A percentile compares a stretch with the other conserved stretches of the same genome.
These are phyloP conservation scores for Whitmania pigra DNA, from an alignment of 1,140 invertebrate genomes.

Conservation along the genomic window DNA sequence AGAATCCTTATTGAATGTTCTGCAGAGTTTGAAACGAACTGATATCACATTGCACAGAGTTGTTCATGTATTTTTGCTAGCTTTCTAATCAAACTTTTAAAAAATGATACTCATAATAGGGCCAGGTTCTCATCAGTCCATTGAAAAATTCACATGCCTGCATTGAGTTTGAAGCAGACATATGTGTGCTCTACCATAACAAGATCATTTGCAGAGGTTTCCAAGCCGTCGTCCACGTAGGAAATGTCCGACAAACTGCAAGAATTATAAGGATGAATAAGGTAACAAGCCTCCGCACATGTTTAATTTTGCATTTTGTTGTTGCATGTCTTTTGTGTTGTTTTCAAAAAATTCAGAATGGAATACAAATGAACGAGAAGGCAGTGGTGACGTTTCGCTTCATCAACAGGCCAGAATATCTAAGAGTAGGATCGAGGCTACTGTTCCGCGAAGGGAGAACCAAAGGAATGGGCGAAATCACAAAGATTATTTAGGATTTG, in stretches of 20 bases:
- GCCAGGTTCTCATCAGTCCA: slow-evolving; percentile 42
- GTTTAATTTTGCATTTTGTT: background rate
- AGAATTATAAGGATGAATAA: slow-evolving; percentile 47
- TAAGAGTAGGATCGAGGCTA: slow-evolving; percentile 69
- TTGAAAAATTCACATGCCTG: slow-evolving; percentile 28
- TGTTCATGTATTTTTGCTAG: no score
- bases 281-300: slow-evolving; percentile 27
- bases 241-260: slow-evolving; percentile 84
- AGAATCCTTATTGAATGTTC: no score
- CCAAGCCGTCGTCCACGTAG: slow-evolving; percentile 84
- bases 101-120: slow-evolving; percentile 27
- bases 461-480: slow-evolving; percentile 67
- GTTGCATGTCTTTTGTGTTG: background rate
- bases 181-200: slow-evolving; percentile 70
- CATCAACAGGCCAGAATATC: slow-evolving; percentile 74
- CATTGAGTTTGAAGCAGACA: slow-evolving; percentile 54
- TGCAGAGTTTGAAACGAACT: no score
- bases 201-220: slow-evolving; percentile 72
- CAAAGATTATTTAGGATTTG: slow-evolving; percentile 31
- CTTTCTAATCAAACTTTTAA: no score
- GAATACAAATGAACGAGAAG: slow-evolving; percentile 65
- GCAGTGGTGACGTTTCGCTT: slow-evolving; percentile 78
- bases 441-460: slow-evolving; percentile 79
- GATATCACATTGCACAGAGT: no score
- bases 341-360: slow-evolving; percentile 26